Evolutionary conservation across 2,888 invertebrate species (phyloP), one percentile per base, ranked within the genome.

Genomic region (Volucella inflata): DNA sequence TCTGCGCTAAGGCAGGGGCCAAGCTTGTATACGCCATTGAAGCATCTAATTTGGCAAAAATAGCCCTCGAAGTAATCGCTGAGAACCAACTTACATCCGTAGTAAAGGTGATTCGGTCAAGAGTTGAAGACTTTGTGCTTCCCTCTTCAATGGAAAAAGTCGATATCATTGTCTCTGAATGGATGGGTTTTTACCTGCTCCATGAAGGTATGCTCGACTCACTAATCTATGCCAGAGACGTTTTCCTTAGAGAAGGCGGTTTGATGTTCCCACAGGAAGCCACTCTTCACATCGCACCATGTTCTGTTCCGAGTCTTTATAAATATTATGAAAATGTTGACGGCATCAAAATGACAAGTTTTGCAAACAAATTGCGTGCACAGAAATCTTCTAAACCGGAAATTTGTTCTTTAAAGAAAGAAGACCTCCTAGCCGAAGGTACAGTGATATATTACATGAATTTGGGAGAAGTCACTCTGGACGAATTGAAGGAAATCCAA

Each of bases 201-300:
- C 98, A 98, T 90, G 98, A 99, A 92, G 98, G 97, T 8, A 99
- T 99, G 99, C 91, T 99, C 70, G 97, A 98, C 91, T 97, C 98
- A 0, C 96, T 99, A 2, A 92, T 98, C 11, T 93, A 93, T 88
- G 98, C 98, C 0, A 93, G 97, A 88, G 96, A 98, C 90, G 94
- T 94, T 87, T 97, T 96, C 91, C 92, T 98, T 0, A 95, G 95
- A 89, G 93, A 95, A 88, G 93, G 94, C 21, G 97, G 97, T 0
- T 90, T 94, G 4, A 94, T 97, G 92, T 97, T 97, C 90, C 97
- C 97, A 1, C 95, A 95, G 88, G 93, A 94, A 88, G 94, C 95
- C 0, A 93, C 93, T 68, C 91, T 94, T 44, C 93, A 93, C 76
- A 88, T 94, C 62, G 93, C 94, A 0, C 92, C 92, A 1, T 92